phyloP scores from a whole-genome alignment of 2,113 vertebrate species.

The Gadus chalcogrammus region DNA sequence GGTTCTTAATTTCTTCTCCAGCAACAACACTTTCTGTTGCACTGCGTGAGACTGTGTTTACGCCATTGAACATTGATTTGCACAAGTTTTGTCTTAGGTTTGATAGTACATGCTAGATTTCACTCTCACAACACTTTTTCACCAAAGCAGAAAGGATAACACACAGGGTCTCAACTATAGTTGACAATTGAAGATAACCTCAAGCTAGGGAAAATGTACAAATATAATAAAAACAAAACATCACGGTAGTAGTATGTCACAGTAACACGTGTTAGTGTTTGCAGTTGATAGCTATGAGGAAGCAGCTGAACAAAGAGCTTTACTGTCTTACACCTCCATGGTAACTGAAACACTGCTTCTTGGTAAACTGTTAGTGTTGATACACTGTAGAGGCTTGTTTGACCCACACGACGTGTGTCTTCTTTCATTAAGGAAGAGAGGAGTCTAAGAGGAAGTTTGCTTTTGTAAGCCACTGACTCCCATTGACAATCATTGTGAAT shows the following conservation, averaged over 20 bases:
- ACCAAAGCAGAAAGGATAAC: too few species aligned
- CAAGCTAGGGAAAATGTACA: too few species aligned
- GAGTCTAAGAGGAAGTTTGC: background rate
- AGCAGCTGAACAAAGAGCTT: slow-evolving; percentile 25
- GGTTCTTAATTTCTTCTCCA: too few species aligned
- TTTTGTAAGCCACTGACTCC: background rate
- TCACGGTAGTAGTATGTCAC: too few species aligned
- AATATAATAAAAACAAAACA: slow-evolving; percentile 15
- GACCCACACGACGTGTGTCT: background rate
- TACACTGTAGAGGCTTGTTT: slow-evolving; percentile 4
- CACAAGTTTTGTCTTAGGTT: too few species aligned
- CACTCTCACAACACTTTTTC: too few species aligned
- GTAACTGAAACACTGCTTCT: background rate
- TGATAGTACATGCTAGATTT: too few species aligned
- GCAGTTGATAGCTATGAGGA: slow-evolving; percentile 9
- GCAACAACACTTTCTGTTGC: too few species aligned
- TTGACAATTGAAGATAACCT: too few species aligned
- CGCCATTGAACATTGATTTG: too few species aligned
- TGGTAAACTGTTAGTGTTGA: background rate
- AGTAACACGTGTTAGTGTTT: slow-evolving; percentile 14
- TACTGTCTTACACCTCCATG: slow-evolving; percentile 1
- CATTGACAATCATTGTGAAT: background rate
- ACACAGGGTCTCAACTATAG: too few species aligned
- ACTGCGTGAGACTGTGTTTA: too few species aligned
- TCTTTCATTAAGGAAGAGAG: background rate